These are phyloP conservation scores for Bombus ignitus DNA, from an alignment of 1,140 invertebrate species.

Conservation along the genomic window DNA sequence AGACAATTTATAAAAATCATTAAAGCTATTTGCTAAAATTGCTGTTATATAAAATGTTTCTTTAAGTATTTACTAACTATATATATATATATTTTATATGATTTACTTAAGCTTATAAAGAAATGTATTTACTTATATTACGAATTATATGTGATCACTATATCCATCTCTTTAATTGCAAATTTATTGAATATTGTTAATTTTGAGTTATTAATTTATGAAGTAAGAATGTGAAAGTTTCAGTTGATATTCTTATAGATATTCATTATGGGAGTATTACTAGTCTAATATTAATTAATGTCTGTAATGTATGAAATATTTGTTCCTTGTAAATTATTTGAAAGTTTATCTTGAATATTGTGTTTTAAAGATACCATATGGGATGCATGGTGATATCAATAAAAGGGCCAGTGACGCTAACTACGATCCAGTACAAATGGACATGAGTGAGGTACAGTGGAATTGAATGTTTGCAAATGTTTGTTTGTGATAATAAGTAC, in stretches of 20 bases:
- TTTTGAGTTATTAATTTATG: not conserved
- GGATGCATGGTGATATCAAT: slow-evolving; percentile 48
- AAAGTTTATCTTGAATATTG: slow-evolving; percentile 16
- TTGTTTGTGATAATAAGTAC: slow-evolving; percentile 60
- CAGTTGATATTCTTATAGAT: no score
- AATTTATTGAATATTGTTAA: not conserved
- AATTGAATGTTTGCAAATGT: slow-evolving; percentile 45
- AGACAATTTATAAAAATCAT: not conserved
- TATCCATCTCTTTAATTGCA: not conserved
- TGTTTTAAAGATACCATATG: slow-evolving; percentile 70
- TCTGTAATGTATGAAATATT: not conserved
- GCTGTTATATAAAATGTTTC: not conserved
- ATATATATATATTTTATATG: no score
- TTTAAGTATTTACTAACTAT: not conserved
- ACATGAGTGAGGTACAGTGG: slow-evolving; percentile 84
- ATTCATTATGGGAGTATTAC: not conserved
- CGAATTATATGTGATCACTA: not conserved
- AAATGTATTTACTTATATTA: not conserved
- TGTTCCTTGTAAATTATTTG: not conserved
- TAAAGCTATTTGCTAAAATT: not conserved
- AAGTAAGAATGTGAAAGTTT: not conserved
- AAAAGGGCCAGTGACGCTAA: slow-evolving; percentile 80
- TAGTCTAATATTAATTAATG: not conserved
- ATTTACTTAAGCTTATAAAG: not conserved
- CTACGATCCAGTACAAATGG: slow-evolving; percentile 84